A percentile compares a stretch with the other conserved stretches of the same genome.
phyloP scores from a whole-genome alignment of 37 sponge, comb jelly and placozoan genomes.

The Bolinopsis microptera region DNA sequence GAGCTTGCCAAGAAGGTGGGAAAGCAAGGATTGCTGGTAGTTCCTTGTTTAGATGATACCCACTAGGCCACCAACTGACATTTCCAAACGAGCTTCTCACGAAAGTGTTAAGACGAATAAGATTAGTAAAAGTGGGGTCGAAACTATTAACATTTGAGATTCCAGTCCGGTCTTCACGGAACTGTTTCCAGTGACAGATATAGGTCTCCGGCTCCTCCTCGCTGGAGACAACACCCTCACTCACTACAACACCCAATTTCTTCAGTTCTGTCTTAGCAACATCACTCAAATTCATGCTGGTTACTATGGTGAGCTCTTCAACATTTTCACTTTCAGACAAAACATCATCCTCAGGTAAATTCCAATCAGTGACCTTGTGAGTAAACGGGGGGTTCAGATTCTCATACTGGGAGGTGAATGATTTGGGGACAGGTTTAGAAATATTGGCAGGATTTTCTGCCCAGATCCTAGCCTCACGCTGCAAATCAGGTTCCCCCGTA shows the following conservation, averaged over 20 bases:
- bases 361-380: not conserved
- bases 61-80: conserved; percentile 22
- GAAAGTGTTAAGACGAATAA: not conserved
- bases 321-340: not conserved
- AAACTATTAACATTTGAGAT: conserved; percentile 1
- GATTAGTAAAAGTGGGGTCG: not conserved
- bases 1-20: conserved; percentile 14
- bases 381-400: conserved; percentile 1
- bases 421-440: not conserved
- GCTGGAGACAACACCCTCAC: too few species aligned
- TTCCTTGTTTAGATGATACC: conserved; percentile 59
- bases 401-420: conserved; percentile 11
- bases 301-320: not conserved
- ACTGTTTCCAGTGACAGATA: conserved; percentile 4
- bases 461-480: conserved; percentile 37
- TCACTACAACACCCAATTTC: not conserved
- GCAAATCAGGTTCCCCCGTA: not conserved
- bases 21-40: conserved; percentile 32
- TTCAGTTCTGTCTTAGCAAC: not conserved
- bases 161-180: not conserved
- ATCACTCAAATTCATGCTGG: conserved; percentile 2
- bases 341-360: not conserved
- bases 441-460: not conserved
- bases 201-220: not conserved
- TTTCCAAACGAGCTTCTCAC: not conserved